A percentile compares a stretch with the other conserved stretches of the same genome.
Evolutionary conservation across 2,113 vertebrate genomes (phyloP).

Genomic region (Proterorhinus semilunaris): DNA sequence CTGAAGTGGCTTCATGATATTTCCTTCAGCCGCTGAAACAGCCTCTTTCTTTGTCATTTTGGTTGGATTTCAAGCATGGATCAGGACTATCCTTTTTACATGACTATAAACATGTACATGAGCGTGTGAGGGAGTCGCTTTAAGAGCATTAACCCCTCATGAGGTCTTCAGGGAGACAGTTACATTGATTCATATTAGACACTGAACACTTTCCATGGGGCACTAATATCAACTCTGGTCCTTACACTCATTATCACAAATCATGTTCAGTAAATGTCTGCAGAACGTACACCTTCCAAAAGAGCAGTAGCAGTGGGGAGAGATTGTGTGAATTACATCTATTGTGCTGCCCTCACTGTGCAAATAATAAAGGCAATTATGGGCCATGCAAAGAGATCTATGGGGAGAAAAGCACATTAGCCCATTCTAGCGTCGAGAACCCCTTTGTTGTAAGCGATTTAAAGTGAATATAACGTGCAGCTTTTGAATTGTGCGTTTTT

Average conservation of each 20-base stretch:
- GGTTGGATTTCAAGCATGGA: conserved; percentile 38
- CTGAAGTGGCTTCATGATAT: background rate
- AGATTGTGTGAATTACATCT: conserved; percentile 34
- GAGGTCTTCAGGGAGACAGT: conserved; percentile 37
- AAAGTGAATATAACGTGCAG: background rate
- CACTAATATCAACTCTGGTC: conserved; percentile 17
- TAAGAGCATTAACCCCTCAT: conserved; percentile 46
- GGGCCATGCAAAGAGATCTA: conserved; percentile 34
- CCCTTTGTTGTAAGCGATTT: conserved; percentile 46
- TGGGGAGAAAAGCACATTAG: conserved; percentile 36
- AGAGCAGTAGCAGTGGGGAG: conserved; percentile 21
- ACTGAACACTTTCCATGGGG: conserved; percentile 23
- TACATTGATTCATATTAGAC: conserved; percentile 44
- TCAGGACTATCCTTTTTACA: conserved; percentile 33
- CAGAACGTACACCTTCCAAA: conserved; percentile 1
- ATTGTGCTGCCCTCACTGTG: conserved; percentile 49
- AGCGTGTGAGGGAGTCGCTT: conserved; percentile 39
- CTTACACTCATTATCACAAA: conserved; percentile 36
- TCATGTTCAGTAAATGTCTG: conserved; percentile 21
- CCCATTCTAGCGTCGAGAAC: conserved; percentile 34
- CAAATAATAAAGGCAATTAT: conserved; percentile 52
- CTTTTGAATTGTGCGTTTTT: background rate
- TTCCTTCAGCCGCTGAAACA: background rate
- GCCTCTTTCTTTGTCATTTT: conserved; percentile 34
- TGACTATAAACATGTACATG: conserved; percentile 20